These are phyloP conservation scores for Blomia tropicalis DNA, from an alignment of 2,888 invertebrate genomes.

Conservation along the genomic window DNA sequence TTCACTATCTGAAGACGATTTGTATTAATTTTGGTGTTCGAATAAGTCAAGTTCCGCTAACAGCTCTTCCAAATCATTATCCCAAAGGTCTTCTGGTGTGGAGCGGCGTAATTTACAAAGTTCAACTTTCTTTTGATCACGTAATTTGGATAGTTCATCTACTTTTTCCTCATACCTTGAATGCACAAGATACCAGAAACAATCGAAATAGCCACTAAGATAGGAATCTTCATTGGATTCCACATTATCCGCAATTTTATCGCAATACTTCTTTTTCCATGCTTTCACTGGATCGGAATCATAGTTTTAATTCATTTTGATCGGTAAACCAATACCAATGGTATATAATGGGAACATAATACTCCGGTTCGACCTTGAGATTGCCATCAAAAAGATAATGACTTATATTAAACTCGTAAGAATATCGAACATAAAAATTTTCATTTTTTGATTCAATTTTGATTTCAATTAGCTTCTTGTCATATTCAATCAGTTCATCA, in stretches of 20 bases:
- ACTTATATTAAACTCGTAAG: no score
- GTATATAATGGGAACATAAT: slow-evolving; percentile 83
- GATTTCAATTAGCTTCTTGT: no score
- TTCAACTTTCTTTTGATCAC: slow-evolving; percentile 58
- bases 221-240: slow-evolving; percentile 45
- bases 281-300: slow-evolving; percentile 49
- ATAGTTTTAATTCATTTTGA: no score
- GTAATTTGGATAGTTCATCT: slow-evolving; percentile 67
- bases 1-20: no score
- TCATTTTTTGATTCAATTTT: no score
- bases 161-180: slow-evolving; percentile 81
- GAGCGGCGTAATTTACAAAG: slow-evolving; percentile 48
- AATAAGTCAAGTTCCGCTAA: slow-evolving; percentile 36
- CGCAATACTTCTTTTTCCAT: slow-evolving; percentile 45
- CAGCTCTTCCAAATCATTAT: slow-evolving; percentile 64
- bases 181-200: slow-evolving; percentile 92
- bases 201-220: slow-evolving; percentile 53
- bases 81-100: slow-evolving; percentile 63
- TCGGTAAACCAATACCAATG: no score
- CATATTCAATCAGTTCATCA: no score
- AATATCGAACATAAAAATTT: no score
- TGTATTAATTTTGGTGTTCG: slow-evolving; percentile 65
- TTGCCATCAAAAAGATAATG: slow-evolving; percentile 84
- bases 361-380: slow-evolving; percentile 78
- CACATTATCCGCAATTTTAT: slow-evolving; percentile 30